Conservation (phyloP, 2,888 invertebrate genomes). For the Nipponacmea schrenckii region DNA sequence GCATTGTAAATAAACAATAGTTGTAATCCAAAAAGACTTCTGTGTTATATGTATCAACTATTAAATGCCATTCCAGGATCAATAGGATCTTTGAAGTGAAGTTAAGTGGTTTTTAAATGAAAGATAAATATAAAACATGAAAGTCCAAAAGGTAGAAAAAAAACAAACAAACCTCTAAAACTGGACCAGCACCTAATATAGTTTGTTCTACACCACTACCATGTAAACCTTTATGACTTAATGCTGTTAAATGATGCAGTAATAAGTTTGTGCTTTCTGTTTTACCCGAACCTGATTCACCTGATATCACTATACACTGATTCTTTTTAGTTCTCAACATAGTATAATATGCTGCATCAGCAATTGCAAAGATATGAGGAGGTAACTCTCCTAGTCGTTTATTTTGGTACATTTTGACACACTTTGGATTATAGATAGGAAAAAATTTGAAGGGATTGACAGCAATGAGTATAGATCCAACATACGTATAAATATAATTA, state of each 20-base stretch:
- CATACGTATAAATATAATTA: constrained; percentile 95
- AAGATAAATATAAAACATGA: no score
- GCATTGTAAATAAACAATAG: no score
- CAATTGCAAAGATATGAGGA: constrained; percentile 96
- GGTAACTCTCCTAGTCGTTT: constrained; percentile 90
- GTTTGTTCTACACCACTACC: constrained; percentile 97
- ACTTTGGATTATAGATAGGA: constrained; percentile 97
- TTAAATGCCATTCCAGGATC: no score
- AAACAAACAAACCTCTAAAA: constrained; percentile 77
- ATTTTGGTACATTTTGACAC: constrained; percentile 94
- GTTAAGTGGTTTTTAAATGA: no score
- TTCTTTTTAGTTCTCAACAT: constrained; percentile 92
- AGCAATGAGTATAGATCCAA: constrained; percentile 93
- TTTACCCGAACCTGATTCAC: constrained; percentile 95
- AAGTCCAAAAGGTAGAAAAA: no score
- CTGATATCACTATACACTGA: constrained; percentile 94
- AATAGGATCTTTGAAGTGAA: no score
- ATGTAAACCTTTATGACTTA: constrained; percentile 85
- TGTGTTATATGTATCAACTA: no score
- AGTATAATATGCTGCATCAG: constrained; percentile 92
- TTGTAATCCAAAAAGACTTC: no score
- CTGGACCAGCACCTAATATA: constrained; percentile 93
- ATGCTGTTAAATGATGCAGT: constrained; percentile 91
- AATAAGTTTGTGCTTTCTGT: constrained; percentile 96
- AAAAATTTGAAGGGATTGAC: constrained; percentile 90